Evolutionary conservation across 2,888 invertebrate species (phyloP), one percentile per base, ranked within the genome.

Genomic region (Tryphoninae sp.): DNA sequence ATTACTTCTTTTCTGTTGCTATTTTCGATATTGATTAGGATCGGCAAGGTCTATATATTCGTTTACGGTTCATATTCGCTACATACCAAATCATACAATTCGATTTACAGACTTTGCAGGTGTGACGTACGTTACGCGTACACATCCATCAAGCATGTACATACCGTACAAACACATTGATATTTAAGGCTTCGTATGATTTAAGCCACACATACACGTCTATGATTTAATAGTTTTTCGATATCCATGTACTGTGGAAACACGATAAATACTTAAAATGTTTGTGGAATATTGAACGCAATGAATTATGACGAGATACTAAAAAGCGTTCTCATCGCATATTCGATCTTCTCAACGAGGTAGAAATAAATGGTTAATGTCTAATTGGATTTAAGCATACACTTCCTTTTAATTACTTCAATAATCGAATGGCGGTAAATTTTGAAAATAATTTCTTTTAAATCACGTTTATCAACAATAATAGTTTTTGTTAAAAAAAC

Each of bases 381-480:
- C 49, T 65, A 75, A 75, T 58, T 65, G 58, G 58, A 55, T 42
- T 65, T 65, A 59, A 62, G 65, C 49, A 75, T 55, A 75, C 45
- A 65, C 74, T 65, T 65, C 42, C 65, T 45, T 45, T 55, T 64
- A 55, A 65, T 45, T 40, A 23, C 45, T 65, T 51, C 45, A 42
- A 33, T 26, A 59, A 49, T 26, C 23, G 33, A 22, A 53, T 73
- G 23, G 33, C 62, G 45, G 19, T 53, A 51, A 33, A 62, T 19
- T 6, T 22, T 73, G n/a, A 55, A 53, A 53, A 62, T 51, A 8
- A 51, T 53, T 42, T 45, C 13, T 2, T 19, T 62, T 64, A n/a
- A 49, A 26, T 73, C 13, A 19, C 16, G 26, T 6, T 6, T 7
- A 4, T 33, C 33, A 6, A 33, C 6, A 6, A 6, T 33, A 33